These are phyloP conservation scores for Dasyprocta punctata DNA, from an alignment of 2,113 vertebrate genomes.

Conservation along the genomic window DNA sequence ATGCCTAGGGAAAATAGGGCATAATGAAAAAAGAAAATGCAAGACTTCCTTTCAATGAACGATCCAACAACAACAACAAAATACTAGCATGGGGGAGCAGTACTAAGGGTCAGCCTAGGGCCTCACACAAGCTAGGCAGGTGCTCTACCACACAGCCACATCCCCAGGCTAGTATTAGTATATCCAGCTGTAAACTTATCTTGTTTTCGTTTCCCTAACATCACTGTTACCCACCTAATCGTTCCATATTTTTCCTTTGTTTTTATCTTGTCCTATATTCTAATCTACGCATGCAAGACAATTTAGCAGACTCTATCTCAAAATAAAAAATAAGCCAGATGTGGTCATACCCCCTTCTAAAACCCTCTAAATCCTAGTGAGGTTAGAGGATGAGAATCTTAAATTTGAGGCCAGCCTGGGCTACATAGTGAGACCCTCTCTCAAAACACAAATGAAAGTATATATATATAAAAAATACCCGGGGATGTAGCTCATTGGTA, in stretches of 20 bases:
- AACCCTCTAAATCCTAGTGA: neutral
- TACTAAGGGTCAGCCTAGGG: neutral
- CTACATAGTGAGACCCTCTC: neutral
- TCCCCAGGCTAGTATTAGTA: neutral
- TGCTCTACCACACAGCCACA: neutral
- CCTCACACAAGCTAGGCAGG: neutral
- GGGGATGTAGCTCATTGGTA: neutral
- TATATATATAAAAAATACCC: neutral
- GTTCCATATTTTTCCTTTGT: neutral
- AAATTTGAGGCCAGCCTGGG: neutral
- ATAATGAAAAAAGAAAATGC: conserved; percentile 15
- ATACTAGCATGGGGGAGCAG: neutral
- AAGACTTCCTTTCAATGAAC: conserved; percentile 45
- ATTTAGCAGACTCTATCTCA: neutral
- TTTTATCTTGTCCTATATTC: conserved; percentile 13
- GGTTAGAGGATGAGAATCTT: neutral
- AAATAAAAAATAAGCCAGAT: neutral
- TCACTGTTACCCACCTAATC: neutral
- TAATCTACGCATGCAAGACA: neutral
- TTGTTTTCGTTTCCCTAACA: neutral
- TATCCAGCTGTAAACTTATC: neutral
- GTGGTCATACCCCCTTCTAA: neutral
- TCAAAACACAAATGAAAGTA: neutral
- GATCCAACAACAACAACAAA: neutral
- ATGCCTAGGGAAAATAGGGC: neutral